Evolutionary conservation across 2,113 vertebrate species (phyloP).

Genomic region (Carassius auratus): DNA sequence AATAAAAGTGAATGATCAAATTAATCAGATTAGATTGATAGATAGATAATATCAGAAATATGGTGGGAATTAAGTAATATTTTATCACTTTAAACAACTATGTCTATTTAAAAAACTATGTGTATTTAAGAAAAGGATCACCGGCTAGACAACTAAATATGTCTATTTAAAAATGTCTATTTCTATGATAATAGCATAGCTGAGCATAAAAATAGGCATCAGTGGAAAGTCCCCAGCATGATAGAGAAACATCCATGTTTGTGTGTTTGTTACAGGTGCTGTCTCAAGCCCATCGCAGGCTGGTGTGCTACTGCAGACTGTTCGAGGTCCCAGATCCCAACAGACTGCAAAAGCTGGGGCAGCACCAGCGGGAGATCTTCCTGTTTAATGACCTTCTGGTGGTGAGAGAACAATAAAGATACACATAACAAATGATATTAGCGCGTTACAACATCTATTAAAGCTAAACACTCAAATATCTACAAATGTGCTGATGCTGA

Average conservation of each 20-base stretch:
- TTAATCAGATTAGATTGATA: too few relatives aligned
- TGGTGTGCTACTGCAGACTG: slow-evolving; percentile 97
- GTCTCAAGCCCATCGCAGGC: slow-evolving; percentile 91
- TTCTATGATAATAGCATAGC: neutral
- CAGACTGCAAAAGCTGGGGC: slow-evolving; percentile 96
- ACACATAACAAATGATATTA: neutral
- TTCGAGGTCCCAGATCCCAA: slow-evolving; percentile 98
- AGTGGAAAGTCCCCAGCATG: neutral
- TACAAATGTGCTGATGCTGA: neutral
- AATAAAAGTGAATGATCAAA: too few relatives aligned
- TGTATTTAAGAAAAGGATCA: too few relatives aligned
- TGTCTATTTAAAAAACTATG: too few relatives aligned
- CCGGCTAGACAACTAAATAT: too few relatives aligned
- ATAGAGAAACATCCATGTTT: slow-evolving; percentile 39
- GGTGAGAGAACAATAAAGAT: slow-evolving; percentile 72
- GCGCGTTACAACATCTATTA: too few relatives aligned
- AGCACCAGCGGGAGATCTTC: slow-evolving; percentile 99
- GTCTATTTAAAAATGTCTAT: too few relatives aligned
- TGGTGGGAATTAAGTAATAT: too few relatives aligned
- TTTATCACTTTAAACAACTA: too few relatives aligned
- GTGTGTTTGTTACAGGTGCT: slow-evolving; percentile 80
- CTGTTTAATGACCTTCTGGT: slow-evolving; percentile 99
- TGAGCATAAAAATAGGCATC: neutral
- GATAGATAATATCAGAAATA: too few relatives aligned
- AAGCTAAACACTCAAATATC: neutral